phyloP scores from a whole-genome alignment of 2,888 invertebrate species.

The Acanthoscelides obtectus region DNA sequence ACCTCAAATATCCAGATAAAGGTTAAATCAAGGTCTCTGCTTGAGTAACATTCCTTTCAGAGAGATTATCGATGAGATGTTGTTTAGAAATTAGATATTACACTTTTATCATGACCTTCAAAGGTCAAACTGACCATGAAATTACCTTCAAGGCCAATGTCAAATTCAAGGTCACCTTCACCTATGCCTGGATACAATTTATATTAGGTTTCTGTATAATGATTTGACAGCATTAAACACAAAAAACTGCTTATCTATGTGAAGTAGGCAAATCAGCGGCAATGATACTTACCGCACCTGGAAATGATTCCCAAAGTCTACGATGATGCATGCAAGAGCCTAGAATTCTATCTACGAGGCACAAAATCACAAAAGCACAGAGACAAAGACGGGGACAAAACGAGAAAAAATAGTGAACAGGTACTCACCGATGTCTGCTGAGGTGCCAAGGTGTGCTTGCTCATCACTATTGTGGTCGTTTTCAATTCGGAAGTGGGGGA shows the following conservation, averaged over 20 bases:
- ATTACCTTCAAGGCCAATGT: no score
- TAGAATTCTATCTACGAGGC: neutral
- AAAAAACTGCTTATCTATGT: neutral
- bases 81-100: no score
- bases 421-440: slow-evolving; percentile 58
- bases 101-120: no score
- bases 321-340: neutral
- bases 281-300: neutral
- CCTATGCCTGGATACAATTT: no score
- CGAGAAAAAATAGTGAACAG: neutral
- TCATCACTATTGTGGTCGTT: slow-evolving; percentile 91
- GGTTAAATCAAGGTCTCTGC: no score
- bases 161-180: no score
- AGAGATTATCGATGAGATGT: no score
- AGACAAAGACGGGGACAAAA: neutral
- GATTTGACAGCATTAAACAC: neutral
- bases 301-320: neutral
- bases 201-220: neutral
- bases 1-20: no score
- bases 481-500: slow-evolving; percentile 66
- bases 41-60: no score
- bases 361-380: slow-evolving; percentile 4
- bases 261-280: neutral
- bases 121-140: no score
- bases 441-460: slow-evolving; percentile 83